A percentile compares a stretch with the other conserved stretches of the same genome.
Conservation (phyloP, 1,140 invertebrate species). For the Pogonomyrmex californicus region DNA sequence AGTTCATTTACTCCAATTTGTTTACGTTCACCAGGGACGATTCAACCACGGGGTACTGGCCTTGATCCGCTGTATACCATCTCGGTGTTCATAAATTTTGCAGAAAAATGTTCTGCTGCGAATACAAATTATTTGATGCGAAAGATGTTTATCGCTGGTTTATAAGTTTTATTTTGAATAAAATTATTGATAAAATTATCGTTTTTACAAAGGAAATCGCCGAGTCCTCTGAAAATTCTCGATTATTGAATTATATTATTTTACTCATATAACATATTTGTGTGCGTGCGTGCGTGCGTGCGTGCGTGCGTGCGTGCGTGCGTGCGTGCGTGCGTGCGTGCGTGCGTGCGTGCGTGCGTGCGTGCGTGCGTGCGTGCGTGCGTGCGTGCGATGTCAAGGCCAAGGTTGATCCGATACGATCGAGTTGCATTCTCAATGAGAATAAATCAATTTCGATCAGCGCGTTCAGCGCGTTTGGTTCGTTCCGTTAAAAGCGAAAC, state of each 20-base stretch:
- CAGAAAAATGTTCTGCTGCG: background rate
- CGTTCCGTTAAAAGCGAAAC: slow-evolving; percentile 45
- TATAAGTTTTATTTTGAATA: background rate
- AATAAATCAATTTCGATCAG: slow-evolving; percentile 57
- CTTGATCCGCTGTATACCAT: slow-evolving; percentile 61
- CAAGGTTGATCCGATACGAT: slow-evolving; percentile 56
- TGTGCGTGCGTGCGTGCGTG: background rate
- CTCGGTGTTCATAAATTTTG: slow-evolving; percentile 40
- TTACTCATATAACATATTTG: background rate
- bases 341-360: background rate
- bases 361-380: background rate
- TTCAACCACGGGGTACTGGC: slow-evolving; percentile 69
- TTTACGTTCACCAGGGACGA: slow-evolving; percentile 71
- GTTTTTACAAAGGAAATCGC: background rate
- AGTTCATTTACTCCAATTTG: slow-evolving; percentile 75
- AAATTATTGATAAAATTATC: background rate
- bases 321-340: background rate
- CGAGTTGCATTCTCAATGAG: slow-evolving; percentile 56
- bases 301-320: background rate
- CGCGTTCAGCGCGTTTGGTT: background rate
- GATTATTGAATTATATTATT: background rate
- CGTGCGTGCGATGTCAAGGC: slow-evolving; percentile 35
- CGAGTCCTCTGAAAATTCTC: background rate
- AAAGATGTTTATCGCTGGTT: background rate
- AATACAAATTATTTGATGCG: background rate